phyloP scores from a whole-genome alignment of 30 jellyfish, hydroid and myxozoan species.

The Clytia hemisphaerica region DNA sequence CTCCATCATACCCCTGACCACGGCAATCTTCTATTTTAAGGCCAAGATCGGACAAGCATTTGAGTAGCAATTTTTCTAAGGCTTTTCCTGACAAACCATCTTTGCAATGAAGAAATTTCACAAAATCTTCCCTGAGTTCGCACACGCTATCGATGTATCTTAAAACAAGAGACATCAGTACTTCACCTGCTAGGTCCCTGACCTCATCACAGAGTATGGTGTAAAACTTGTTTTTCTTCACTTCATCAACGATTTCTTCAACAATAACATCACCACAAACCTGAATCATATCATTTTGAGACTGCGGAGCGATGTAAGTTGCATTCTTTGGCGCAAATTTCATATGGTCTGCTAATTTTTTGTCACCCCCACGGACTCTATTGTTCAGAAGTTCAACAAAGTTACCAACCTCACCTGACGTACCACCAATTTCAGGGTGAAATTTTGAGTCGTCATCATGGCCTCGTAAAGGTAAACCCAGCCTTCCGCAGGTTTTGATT shows the following conservation, averaged over 20 bases:
- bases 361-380: slow-evolving; percentile 7
- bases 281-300: neutral
- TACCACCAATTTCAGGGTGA: too few relatives aligned
- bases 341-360: neutral
- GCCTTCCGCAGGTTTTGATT: too few relatives aligned
- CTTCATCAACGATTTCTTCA: neutral
- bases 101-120: neutral
- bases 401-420: neutral
- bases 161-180: neutral
- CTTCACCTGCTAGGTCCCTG: neutral
- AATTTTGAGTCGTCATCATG: too few relatives aligned
- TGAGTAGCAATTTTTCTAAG: neutral
- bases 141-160: neutral
- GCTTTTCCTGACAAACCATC: neutral
- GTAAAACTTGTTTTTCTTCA: neutral
- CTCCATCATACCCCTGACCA: too few relatives aligned
- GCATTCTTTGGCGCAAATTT: neutral
- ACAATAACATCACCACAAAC: neutral
- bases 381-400: neutral
- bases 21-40: too few relatives aligned
- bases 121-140: neutral
- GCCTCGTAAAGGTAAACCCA: too few relatives aligned
- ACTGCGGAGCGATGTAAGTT: neutral
- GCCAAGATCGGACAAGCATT: too few relatives aligned
- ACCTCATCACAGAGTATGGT: neutral